Evolutionary conservation across 64 coral and sea anemone genomes (phyloP).

Genomic region (Platygyra sinensis): DNA sequence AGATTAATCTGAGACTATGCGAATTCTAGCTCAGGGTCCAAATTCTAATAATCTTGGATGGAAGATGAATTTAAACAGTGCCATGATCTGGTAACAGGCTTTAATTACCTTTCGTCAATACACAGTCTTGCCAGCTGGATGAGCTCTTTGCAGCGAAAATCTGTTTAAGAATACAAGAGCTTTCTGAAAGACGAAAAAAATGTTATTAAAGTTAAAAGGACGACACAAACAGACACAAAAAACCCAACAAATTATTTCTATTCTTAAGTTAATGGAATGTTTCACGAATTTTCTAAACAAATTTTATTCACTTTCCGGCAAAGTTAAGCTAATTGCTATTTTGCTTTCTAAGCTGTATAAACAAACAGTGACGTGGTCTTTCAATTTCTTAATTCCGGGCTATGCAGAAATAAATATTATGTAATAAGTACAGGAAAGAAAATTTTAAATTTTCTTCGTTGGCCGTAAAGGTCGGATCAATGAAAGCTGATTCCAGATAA

Average conservation of each 20-base stretch:
- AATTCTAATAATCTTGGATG: not conserved
- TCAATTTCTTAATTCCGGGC: not conserved
- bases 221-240: not conserved
- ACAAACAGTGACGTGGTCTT: conserved; percentile 13
- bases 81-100: not conserved
- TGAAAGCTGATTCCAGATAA: not conserved
- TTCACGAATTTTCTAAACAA: not conserved
- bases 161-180: not conserved
- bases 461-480: not conserved
- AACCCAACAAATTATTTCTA: not conserved
- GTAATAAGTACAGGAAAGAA: not conserved
- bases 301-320: not conserved
- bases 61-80: not conserved
- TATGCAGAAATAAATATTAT: not conserved
- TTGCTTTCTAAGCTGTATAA: conserved; percentile 35
- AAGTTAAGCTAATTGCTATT: conserved; percentile 3
- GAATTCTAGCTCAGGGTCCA: not conserved
- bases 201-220: not conserved
- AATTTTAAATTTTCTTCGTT: not conserved
- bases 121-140: not conserved
- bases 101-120: not conserved
- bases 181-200: not conserved
- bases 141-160: not conserved
- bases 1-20: too few relatives aligned
- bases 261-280: not conserved